Evolutionary conservation across 2,113 vertebrate genomes (phyloP), one percentile per base, ranked within the genome.

Genomic region (Rhabdornis inornatus): DNA sequence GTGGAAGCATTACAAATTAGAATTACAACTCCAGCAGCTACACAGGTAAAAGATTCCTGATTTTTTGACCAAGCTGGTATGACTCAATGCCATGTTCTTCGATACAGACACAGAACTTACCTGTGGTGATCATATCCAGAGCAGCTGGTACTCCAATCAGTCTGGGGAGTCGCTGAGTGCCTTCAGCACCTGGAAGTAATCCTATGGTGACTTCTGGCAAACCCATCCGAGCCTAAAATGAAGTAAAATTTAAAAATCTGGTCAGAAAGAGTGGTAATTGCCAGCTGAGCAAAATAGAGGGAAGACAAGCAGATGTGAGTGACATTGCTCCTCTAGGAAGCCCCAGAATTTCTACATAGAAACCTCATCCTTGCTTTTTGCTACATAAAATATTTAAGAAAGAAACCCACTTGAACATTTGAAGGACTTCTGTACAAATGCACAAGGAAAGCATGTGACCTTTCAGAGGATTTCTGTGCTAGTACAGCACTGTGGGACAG

Each of bases 161-260:
- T 61, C 99, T 98, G 64, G 99, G 99, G 15, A 99, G 97, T 65
- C 99, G 97, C 74, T 99, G 99, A 64, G 98, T 98, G 88, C 99
- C 99, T 91, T 98, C 98, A 81, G 97, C 99, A 96, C 96, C 98
- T 69, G 99, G 99, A 90, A 99, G 95, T 74, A 99, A 49, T 79
- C 99, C 99, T 89, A 99, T 28, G 21, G 83, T 97, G 88, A 99
- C 99, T 97, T 99, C 99, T 88, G 99, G 99, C 39, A 99, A 97
- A 70, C 98, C 99, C 85, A 99, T 39, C 76, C 4, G 92, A 81
- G 98, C 98, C 99, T 99, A 87, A 83, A 92, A 84, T 18, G 37
- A 69, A 92, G 65, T 10, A 23, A 92, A 93, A 70, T 25, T 15
- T 45, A 63, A 27, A 35, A 44, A 17, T 66, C 66, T 21, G 22